Conservation (phyloP, 2,888 invertebrate genomes). For the Autographa pulchrina region DNA sequence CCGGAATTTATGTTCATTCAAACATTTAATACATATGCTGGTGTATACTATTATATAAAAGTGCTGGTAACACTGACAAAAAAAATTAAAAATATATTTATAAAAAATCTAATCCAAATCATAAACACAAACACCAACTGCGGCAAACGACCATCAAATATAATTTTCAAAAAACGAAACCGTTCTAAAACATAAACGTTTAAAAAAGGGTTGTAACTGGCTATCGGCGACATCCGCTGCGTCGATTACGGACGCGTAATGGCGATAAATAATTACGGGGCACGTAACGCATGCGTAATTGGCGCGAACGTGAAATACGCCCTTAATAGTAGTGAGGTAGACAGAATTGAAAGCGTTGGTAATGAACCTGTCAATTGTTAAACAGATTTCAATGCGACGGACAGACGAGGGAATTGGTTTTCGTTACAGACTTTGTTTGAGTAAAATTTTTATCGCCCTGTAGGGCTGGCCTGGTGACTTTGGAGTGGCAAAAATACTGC, state of each 20-base stretch:
- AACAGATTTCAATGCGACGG: slow-evolving; percentile 6
- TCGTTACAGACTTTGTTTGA: slow-evolving; percentile 1
- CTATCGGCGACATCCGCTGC: slow-evolving; percentile 51
- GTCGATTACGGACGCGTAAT: slow-evolving; percentile 54
- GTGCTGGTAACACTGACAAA: not conserved
- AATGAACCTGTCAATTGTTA: slow-evolving; percentile 27
- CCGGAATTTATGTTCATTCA: too few relatives aligned
- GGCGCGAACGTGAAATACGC: slow-evolving; percentile 27
- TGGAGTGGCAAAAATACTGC: not conserved
- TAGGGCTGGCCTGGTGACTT: not conserved
- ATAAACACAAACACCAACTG: slow-evolving; percentile 42
- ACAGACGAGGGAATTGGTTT: slow-evolving; percentile 1
- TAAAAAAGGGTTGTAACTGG: slow-evolving; percentile 53
- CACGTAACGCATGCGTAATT: slow-evolving; percentile 51
- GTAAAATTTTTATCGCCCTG: not conserved
- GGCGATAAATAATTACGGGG: slow-evolving; percentile 54
- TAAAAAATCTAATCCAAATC: slow-evolving; percentile 13
- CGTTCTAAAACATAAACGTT: slow-evolving; percentile 40
- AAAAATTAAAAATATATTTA: slow-evolving; percentile 6
- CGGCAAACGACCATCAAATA: slow-evolving; percentile 32
- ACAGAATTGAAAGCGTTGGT: slow-evolving; percentile 27
- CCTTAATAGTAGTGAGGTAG: slow-evolving; percentile 38
- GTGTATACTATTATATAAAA: too few relatives aligned
- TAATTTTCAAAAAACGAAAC: slow-evolving; percentile 31
- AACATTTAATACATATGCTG: not conserved